Conservation (phyloP, 2,797 vertebrate genomes). For the Poecilia wingei region DNA sequence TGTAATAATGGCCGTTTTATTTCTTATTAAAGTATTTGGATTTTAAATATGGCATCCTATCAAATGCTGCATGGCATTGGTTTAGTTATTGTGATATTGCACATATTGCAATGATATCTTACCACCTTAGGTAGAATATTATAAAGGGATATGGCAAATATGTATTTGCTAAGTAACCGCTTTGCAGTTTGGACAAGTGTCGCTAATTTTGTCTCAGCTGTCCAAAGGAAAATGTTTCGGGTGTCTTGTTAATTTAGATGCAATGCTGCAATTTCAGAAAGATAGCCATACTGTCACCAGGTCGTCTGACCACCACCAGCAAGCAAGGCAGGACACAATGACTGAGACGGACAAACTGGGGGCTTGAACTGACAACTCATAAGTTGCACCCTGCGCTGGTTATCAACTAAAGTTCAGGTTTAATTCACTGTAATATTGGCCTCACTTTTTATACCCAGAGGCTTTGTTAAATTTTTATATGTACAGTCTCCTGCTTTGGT, state of each 20-base stretch:
- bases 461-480: constrained; percentile 10
- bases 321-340: neutral
- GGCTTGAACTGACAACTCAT: neutral
- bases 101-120: neutral
- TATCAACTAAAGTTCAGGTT: neutral
- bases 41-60: neutral
- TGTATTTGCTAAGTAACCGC: neutral
- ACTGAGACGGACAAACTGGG: neutral
- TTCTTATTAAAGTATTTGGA: neutral
- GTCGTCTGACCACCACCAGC: neutral
- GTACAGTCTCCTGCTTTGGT: neutral
- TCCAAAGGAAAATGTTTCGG: neutral
- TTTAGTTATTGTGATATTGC: neutral
- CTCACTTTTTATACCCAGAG: neutral
- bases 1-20: neutral
- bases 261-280: neutral
- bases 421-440: neutral
- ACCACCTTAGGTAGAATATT: neutral
- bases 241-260: neutral
- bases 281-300: too few relatives aligned
- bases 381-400: neutral
- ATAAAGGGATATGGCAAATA: neutral
- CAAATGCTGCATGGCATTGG: neutral
- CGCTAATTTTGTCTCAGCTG: neutral
- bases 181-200: neutral